Base-by-base conservation (phyloP, 2,113 vertebrate species). In the Syngnathoides biaculeatus region DNA sequence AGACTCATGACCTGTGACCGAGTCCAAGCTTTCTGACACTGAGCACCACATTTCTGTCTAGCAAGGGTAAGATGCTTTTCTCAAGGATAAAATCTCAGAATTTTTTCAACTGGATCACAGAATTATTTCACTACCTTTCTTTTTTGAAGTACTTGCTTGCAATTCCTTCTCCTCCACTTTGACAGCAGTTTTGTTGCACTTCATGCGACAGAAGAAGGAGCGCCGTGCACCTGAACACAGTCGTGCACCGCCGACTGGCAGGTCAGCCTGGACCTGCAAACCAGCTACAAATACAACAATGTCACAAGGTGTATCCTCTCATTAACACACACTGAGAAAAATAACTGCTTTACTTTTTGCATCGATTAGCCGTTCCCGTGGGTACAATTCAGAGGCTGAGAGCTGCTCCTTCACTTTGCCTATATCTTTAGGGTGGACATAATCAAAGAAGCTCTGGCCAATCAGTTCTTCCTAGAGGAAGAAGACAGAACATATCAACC, bases 331-430 rank as follows among this genome's bases (percentile, higher is more conserved):
- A 60, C 26, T 20, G 14, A 39, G 20, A 68, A 38, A 42, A 65
- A 69, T 20, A 59, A 69, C 0, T 42, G 48, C 61, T 89, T 92
- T 94, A 96, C 95, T 96, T 95, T 95, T 96, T 81, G 93, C 92
- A 79, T 96, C 94, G 60, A 96, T 78, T 11, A 95, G 91, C 50
- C 95, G 93, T 84, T 96, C 94, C 47, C 94, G 91, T 5, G 93
- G 93, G 2, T 92, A 92, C 50, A 93, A 35, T 30, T 96, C 95
- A 0, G 94, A 94, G 35, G 94, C 93, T 0, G 94, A 95, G 57
- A 96, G 93, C 68, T 96, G 94, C 75, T 96, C 95, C 83, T 96
- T 96, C 57, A 96, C 94, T 92, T 96, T 96, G 71, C 94, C 93
- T 67, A 96, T 94, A 83, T 96, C 95, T 82, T 96, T 96, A 26